phyloP scores from a whole-genome alignment of 2,113 vertebrate species.

The Tenrec ecaudatus region DNA sequence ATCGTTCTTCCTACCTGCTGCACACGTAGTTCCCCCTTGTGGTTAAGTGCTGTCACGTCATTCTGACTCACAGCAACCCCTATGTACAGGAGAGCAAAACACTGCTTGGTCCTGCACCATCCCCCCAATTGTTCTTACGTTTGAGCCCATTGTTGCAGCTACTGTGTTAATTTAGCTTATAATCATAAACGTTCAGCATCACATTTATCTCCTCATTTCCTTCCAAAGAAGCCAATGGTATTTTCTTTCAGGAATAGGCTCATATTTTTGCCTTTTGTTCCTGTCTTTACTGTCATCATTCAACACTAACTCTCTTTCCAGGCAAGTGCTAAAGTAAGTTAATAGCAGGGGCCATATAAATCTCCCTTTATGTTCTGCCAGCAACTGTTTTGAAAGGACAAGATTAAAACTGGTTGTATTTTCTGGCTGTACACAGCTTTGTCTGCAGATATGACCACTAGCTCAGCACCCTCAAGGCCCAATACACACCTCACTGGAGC shows the following conservation, averaged over 20 bases:
- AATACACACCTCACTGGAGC: neutral
- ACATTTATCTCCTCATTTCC: neutral
- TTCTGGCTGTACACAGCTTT: neutral
- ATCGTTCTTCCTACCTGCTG: neutral
- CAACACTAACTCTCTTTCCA: conserved; percentile 15
- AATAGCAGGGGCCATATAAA: neutral
- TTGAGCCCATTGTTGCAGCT: no score
- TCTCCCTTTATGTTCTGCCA: neutral
- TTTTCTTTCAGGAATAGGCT: conserved; percentile 22
- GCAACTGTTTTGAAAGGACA: neutral
- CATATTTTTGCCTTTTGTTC: conserved; percentile 14
- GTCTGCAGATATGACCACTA: neutral
- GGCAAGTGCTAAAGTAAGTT: conserved; percentile 14
- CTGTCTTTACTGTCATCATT: neutral
- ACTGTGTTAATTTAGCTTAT: neutral
- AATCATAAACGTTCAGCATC: neutral
- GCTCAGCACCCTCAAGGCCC: neutral
- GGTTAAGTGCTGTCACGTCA: no score
- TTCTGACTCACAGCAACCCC: no score
- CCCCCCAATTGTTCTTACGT: no score
- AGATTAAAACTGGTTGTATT: conserved; percentile 22
- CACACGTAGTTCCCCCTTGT: neutral
- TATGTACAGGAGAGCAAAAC: no score
- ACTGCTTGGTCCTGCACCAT: no score
- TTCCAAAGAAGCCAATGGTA: neutral